phyloP scores from a whole-genome alignment of 2,888 invertebrate genomes.

The Diarsia mendica region DNA sequence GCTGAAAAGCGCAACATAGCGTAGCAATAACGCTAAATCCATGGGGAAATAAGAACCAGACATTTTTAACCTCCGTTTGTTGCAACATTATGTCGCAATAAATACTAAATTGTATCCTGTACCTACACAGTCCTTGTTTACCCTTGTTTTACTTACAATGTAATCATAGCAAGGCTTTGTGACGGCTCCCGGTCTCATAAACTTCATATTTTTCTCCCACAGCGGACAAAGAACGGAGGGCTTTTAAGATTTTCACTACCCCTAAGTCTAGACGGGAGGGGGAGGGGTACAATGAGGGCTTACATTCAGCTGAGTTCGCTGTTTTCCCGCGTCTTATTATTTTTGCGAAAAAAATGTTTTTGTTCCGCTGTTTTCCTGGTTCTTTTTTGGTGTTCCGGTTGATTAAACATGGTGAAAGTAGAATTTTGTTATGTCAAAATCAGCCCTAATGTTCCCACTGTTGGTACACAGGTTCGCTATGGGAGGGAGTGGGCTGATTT shows the following conservation, averaged over 20 bases:
- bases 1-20: slow-evolving; percentile 4
- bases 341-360: slow-evolving; percentile 72
- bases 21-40: background rate
- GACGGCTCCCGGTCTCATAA: slow-evolving; percentile 51
- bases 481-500: background rate
- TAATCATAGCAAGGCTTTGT: slow-evolving; percentile 51
- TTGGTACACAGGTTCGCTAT: background rate
- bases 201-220: slow-evolving; percentile 67
- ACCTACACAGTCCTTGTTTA: slow-evolving; percentile 1
- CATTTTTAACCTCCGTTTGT: background rate
- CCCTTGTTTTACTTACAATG: slow-evolving; percentile 43
- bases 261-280: slow-evolving; percentile 70
- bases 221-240: slow-evolving; percentile 63
- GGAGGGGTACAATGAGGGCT: slow-evolving; percentile 51
- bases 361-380: slow-evolving; percentile 53
- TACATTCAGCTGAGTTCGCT: slow-evolving; percentile 72
- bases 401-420: background rate
- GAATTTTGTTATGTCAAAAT: background rate
- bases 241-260: slow-evolving; percentile 72
- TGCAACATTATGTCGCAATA: background rate
- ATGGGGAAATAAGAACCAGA: slow-evolving; percentile 1
- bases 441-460: too few relatives aligned
- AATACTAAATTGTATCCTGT: slow-evolving; percentile 30
- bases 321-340: slow-evolving; percentile 70
- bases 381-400: slow-evolving; percentile 21